Evolutionary conservation across 1,140 invertebrate species (phyloP).

Genomic region (Habropoda laboriosa): DNA sequence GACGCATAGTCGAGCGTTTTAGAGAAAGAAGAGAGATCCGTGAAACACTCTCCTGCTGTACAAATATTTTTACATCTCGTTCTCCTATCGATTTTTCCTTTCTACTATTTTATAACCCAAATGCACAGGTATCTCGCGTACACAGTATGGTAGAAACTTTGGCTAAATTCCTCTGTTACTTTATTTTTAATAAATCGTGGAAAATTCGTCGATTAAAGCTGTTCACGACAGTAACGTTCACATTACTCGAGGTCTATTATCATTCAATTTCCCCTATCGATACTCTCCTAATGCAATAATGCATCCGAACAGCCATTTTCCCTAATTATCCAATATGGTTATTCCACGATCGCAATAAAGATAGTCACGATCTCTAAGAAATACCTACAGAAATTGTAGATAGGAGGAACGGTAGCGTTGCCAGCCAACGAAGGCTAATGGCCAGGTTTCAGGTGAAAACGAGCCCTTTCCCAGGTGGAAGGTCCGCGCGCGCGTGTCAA

Average conservation of each 20-base stretch:
- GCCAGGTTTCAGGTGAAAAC: conserved; percentile 30
- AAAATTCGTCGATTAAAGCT: no score
- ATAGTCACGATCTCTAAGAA: neutral
- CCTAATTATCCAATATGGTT: neutral
- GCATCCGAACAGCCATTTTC: neutral
- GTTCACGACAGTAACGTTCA: no score
- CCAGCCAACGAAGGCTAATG: neutral
- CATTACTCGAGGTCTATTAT: no score
- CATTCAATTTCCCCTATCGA: neutral
- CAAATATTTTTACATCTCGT: neutral
- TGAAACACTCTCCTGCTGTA: neutral
- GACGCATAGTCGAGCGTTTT: neutral
- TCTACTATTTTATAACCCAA: no score
- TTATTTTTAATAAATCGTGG: no score
- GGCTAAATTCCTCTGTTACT: no score
- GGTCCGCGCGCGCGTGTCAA: conserved; percentile 37
- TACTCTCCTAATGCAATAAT: no score
- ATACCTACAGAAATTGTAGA: neutral
- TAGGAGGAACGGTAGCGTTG: neutral
- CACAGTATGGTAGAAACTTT: no score
- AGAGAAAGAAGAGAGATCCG: no score
- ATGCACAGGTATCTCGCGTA: no score
- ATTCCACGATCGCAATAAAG: neutral
- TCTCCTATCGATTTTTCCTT: neutral
- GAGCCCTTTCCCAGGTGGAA: conserved; percentile 6